These are phyloP conservation scores for Darevskia nairensis DNA, from an alignment of 2,797 vertebrate species.

Conservation along the genomic window DNA sequence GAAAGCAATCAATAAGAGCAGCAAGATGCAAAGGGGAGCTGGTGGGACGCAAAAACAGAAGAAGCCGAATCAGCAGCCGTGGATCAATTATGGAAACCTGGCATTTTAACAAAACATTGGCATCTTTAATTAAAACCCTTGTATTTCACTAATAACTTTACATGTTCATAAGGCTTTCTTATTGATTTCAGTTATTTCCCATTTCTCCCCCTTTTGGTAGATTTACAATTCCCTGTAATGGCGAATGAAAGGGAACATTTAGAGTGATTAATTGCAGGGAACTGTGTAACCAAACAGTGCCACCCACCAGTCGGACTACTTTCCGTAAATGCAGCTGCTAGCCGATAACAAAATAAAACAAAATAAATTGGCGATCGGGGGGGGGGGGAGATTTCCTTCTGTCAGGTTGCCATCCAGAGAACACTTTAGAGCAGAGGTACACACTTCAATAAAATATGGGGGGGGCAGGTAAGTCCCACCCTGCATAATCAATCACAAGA, in stretches of 20 bases:
- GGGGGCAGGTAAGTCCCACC: too few species aligned
- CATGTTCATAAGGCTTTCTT: constrained; percentile 64
- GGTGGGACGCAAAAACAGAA: constrained; percentile 40
- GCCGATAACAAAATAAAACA: neutral
- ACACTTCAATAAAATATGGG: too few species aligned
- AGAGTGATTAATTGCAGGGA: constrained; percentile 45
- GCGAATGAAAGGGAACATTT: constrained; percentile 64
- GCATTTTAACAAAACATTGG: constrained; percentile 65
- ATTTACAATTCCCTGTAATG: constrained; percentile 58
- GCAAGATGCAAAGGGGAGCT: constrained; percentile 38
- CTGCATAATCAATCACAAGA: too few species aligned
- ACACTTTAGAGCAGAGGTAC: neutral
- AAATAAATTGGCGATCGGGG: too few species aligned
- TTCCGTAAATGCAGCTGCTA: rapidly evolving
- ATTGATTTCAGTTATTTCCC: constrained; percentile 77
- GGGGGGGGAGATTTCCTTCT: neutral
- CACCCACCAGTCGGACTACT: rapidly evolving
- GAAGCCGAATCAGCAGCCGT: constrained; percentile 71
- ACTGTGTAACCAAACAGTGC: constrained; percentile 12
- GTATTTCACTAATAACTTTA: constrained; percentile 76
- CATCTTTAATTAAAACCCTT: constrained; percentile 80
- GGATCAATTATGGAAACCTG: constrained; percentile 66
- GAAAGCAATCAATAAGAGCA: constrained; percentile 8
- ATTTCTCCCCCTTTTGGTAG: constrained; percentile 47
- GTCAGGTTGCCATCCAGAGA: neutral